Evolutionary conservation across 1,140 invertebrate genomes (phyloP).

Genomic region (Lepidurus couesii): DNA sequence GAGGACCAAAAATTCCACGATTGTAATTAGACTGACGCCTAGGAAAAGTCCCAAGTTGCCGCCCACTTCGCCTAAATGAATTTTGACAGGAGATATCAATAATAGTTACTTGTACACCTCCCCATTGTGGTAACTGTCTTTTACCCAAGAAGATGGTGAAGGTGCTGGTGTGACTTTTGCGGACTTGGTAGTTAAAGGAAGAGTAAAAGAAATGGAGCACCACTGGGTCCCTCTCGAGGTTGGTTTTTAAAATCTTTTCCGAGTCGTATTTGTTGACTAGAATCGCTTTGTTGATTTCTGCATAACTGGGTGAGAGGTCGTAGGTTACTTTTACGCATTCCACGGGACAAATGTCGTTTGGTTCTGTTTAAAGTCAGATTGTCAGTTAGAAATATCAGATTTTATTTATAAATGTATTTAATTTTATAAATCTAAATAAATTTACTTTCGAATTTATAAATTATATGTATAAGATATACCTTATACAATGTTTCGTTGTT

Average conservation of each 20-base stretch:
- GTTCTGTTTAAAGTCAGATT: background rate
- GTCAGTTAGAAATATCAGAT: no score
- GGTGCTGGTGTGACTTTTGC: background rate
- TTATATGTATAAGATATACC: no score
- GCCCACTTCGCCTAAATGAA: conserved; percentile 23
- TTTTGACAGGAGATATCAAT: background rate
- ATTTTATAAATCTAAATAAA: no score
- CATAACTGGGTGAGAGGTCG: background rate
- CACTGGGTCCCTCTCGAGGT: background rate
- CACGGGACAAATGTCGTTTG: background rate
- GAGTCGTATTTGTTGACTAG: background rate
- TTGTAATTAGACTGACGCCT: conserved; percentile 18
- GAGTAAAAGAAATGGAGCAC: conserved; percentile 1
- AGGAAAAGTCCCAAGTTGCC: conserved; percentile 25
- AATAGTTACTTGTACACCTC: background rate
- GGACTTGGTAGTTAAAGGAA: background rate
- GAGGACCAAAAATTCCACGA: conserved; percentile 22
- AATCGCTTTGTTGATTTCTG: background rate
- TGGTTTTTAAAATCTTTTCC: background rate
- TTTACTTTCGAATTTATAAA: no score
- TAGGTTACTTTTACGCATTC: background rate
- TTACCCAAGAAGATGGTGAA: background rate
- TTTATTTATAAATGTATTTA: no score
- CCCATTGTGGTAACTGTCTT: background rate
- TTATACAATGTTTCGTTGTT: no score